A percentile compares a stretch with the other conserved stretches of the same genome.
phyloP scores from a whole-genome alignment of 1,140 invertebrate species.

The Platorchestia sp. region DNA sequence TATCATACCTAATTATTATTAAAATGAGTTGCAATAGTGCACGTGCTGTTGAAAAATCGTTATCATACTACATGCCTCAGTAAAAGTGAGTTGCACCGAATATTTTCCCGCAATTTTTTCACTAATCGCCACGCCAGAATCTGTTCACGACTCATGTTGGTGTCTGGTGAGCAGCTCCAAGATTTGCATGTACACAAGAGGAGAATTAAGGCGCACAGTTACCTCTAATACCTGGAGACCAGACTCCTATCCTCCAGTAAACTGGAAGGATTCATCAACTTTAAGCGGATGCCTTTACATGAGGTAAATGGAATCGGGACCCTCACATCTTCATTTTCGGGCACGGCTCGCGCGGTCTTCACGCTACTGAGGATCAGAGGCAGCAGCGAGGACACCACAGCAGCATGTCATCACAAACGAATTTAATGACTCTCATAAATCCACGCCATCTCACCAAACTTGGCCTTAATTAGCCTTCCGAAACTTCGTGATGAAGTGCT shows the following conservation, averaged over 20 bases:
- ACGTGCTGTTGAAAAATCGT: too few relatives aligned
- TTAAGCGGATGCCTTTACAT: background rate
- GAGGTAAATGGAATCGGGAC: background rate
- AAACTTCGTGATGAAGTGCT: background rate
- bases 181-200: too few relatives aligned
- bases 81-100: too few relatives aligned
- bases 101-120: too few relatives aligned
- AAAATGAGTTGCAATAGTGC: too few relatives aligned
- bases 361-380: background rate
- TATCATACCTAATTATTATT: too few relatives aligned
- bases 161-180: too few relatives aligned
- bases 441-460: background rate
- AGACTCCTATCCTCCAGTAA: background rate
- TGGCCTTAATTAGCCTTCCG: slow-evolving; percentile 1
- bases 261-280: background rate
- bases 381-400: too few relatives aligned
- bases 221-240: background rate
- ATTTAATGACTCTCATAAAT: slow-evolving; percentile 12
- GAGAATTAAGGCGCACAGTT: too few relatives aligned
- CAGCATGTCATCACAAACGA: background rate
- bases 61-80: too few relatives aligned
- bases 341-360: background rate
- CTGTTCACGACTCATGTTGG: too few relatives aligned
- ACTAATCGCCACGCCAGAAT: too few relatives aligned
- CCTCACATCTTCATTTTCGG: background rate